phyloP scores from a whole-genome alignment of 2,888 invertebrate genomes.

The Zonitis immaculata region DNA sequence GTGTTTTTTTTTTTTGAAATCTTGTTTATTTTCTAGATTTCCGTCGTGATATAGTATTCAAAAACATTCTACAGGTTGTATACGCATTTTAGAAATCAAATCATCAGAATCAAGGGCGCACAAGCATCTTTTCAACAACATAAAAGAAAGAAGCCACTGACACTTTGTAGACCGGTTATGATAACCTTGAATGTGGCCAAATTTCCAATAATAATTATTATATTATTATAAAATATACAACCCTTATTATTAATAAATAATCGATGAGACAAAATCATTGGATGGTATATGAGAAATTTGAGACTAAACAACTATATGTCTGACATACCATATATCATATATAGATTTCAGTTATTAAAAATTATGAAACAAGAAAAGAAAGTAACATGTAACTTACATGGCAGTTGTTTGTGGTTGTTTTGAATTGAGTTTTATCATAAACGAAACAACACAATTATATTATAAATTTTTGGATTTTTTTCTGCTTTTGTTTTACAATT shows the following conservation, averaged over 20 bases:
- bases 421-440: too few species aligned
- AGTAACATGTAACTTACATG: background rate
- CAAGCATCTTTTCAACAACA: background rate
- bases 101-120: background rate
- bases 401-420: background rate
- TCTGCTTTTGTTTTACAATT: background rate
- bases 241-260: too few species aligned
- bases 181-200: slow-evolving; percentile 17
- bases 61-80: background rate
- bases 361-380: background rate
- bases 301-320: too few species aligned
- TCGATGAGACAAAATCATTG: too few species aligned
- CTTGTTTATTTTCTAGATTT: too few species aligned
- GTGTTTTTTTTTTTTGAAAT: background rate
- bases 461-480: too few species aligned
- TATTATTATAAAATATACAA: too few species aligned
- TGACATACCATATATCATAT: background rate
- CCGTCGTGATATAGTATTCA: too few species aligned
- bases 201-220: background rate
- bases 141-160: slow-evolving; percentile 9
- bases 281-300: too few species aligned
- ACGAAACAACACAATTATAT: too few species aligned
- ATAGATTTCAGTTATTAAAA: background rate
- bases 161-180: slow-evolving; percentile 26
- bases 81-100: background rate